Evolutionary conservation across 1,140 invertebrate genomes (phyloP).

Genomic region (Vanessa atalanta): DNA sequence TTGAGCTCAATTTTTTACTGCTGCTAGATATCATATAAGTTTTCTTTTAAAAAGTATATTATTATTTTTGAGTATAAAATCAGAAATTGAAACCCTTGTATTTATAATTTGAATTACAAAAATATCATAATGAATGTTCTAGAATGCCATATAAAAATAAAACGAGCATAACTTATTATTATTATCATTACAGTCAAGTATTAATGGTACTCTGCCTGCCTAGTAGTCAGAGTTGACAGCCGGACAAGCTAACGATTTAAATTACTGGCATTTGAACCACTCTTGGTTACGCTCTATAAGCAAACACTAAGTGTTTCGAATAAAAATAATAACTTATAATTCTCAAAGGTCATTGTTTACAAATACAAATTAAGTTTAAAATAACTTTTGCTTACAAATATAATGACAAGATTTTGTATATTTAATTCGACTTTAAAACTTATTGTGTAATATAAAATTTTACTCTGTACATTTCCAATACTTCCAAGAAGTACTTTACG

Average conservation of each 20-base stretch:
- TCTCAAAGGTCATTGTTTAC: background rate
- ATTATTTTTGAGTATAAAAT: no score
- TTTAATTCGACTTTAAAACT: no score
- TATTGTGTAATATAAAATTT: no score
- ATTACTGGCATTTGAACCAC: constrained; percentile 16
- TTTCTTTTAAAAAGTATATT: background rate
- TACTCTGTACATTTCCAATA: no score
- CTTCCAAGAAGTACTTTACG: background rate
- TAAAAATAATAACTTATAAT: constrained; percentile 7
- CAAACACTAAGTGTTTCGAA: background rate
- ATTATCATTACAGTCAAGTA: background rate
- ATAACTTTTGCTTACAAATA: no score
- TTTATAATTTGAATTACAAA: background rate
- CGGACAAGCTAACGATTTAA: constrained; percentile 13
- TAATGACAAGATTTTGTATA: no score
- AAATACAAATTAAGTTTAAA: no score
- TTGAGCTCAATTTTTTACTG: no score
- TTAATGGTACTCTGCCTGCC: background rate
- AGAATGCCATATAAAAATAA: background rate
- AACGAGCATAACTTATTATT: background rate
- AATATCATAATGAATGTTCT: background rate
- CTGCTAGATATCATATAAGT: background rate
- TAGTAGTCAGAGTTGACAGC: background rate
- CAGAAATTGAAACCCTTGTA: no score
- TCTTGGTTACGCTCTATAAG: constrained; percentile 14